Evolutionary conservation across 2,797 vertebrate species (phyloP), one percentile per base, ranked within the genome.

Genomic region (Mus minutoides): DNA sequence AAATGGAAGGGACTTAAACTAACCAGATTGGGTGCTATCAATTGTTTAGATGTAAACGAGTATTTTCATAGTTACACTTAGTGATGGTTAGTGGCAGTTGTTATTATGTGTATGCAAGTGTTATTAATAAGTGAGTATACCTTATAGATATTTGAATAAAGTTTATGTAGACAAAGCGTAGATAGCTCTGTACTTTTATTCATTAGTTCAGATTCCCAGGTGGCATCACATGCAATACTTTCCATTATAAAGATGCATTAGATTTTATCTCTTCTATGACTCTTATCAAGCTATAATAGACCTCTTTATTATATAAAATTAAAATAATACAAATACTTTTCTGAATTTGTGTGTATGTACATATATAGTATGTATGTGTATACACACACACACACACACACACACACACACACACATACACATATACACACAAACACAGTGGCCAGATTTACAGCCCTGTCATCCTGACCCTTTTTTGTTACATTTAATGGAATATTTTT

Each of bases 191-290:
- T 10, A 73, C 46, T 80, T 78, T 37, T 52, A 46, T 73, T 64
- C 31, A 34, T n/a, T 79, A 93, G 17, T 71, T 91, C 54, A 93
- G 37, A 85, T 88, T 95, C 34, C 34, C 75, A 76, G 56, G 49
- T 92, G 37, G 31, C 88, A 46, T 79, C 43, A 58, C n/a, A 79
- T 73, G 3, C 24, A 62, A 12, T 37, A 62, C 54, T 73, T 88
- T 78, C 85, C 69, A 79, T 85, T 73, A 34, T 84, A 73, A 93
- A 73, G 90, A n/a, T 49, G 26, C 26, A 73, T 87, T 96, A 84
- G 54, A 71, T 62, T 91, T 93, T 91, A 62, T 62, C 24, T 92
- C 79, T 91, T 92, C 43, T 13, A 60, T 91, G 71, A 90, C 76
- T 71, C 17, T 73, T 75, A 34, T 3, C 64, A 92, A 88, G 54